Percentiles rank a stretch among this genome's conserved stretches.
phyloP scores from a whole-genome alignment of 2,888 invertebrate genomes.

The Lamellibrachia satsuma region DNA sequence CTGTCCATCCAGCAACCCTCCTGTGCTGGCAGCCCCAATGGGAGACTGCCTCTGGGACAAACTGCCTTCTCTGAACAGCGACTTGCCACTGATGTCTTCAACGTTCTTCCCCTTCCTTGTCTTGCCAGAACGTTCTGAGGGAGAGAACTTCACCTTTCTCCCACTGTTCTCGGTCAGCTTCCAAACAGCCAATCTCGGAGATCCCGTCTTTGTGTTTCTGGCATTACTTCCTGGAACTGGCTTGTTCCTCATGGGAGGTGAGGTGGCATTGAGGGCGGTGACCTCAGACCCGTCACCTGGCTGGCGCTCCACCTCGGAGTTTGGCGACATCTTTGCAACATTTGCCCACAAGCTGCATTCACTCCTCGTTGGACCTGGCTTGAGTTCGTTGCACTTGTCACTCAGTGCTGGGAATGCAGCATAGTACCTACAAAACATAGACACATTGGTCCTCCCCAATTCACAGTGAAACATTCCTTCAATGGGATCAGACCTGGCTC shows the following conservation, averaged over 20 bases:
- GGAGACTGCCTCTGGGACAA: not conserved
- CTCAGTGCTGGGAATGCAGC: slow-evolving; percentile 66
- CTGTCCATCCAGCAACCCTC: not conserved
- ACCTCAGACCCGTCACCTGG: not conserved
- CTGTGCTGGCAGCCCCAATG: not conserved
- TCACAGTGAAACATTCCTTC: not conserved
- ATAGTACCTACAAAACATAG: slow-evolving; percentile 61
- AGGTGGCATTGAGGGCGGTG: not conserved
- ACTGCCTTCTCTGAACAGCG: not conserved
- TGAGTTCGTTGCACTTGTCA: slow-evolving; percentile 33
- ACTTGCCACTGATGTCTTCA: slow-evolving; percentile 1
- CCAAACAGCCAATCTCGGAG: not conserved
- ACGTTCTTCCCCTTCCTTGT: slow-evolving; percentile 30
- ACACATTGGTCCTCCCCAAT: not conserved
- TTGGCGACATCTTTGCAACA: slow-evolving; percentile 24
- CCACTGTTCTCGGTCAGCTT: not conserved
- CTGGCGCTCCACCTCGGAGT: not conserved
- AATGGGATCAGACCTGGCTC: not conserved
- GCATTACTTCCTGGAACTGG: not conserved
- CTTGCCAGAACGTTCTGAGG: slow-evolving; percentile 27
- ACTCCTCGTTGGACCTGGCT: not conserved
- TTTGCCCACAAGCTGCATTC: slow-evolving; percentile 31
- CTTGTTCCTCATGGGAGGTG: not conserved
- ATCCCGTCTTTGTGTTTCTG: not conserved
- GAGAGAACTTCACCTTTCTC: not conserved